Percentiles rank a stretch among this genome's conserved stretches.
Evolutionary conservation across 2,113 vertebrate species (phyloP).

Genomic region (Atrichornis clamosus): DNA sequence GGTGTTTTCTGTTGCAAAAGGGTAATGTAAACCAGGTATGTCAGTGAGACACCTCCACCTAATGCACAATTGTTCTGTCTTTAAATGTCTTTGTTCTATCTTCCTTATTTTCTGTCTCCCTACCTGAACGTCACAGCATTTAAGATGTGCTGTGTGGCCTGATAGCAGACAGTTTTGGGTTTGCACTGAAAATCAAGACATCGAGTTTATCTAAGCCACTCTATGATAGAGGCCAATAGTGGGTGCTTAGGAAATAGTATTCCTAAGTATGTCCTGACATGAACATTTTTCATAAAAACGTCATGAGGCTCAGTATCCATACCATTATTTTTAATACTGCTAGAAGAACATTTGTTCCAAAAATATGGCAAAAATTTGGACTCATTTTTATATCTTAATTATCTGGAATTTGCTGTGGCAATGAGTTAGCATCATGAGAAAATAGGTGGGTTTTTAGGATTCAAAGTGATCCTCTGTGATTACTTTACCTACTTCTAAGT

Average conservation of each 20-base stretch:
- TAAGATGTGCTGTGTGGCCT: background rate
- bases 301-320: background rate
- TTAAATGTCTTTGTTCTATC: background rate
- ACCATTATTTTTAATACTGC: background rate
- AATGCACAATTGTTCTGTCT: background rate
- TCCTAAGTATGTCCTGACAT: background rate
- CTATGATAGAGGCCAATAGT: background rate
- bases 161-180: background rate
- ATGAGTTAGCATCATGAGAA: background rate
- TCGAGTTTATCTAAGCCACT: background rate
- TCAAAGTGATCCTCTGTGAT: background rate
- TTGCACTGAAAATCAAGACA: background rate
- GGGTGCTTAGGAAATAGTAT: background rate
- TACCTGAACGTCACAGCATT: background rate
- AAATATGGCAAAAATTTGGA: background rate
- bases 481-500: background rate
- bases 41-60: background rate
- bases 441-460: background rate
- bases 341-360: background rate
- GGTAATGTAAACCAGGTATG: background rate
- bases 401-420: background rate
- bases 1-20: background rate
- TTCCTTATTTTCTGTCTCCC: background rate
- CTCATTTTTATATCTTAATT: background rate
- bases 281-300: background rate